A percentile compares a stretch with the other conserved stretches of the same genome.
Conservation (phyloP, 2,888 invertebrate species). For the Deilephila porcellus region DNA sequence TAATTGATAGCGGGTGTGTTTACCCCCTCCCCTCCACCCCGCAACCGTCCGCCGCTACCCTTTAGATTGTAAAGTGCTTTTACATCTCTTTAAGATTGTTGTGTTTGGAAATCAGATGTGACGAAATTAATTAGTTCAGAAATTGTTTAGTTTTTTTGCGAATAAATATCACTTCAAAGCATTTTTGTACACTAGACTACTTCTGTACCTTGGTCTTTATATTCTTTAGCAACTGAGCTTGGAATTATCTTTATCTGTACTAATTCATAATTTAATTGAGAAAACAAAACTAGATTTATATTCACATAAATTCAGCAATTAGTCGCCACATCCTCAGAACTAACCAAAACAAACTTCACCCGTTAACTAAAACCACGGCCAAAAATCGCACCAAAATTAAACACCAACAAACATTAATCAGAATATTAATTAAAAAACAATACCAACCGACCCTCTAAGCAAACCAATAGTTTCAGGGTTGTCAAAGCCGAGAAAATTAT, state of each 20-base stretch:
- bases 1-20: conserved; percentile 29
- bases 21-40: neutral
- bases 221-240: too few relatives aligned
- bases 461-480: neutral
- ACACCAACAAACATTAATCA: neutral
- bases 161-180: too few relatives aligned
- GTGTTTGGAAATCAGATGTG: neutral
- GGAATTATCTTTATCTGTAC: too few relatives aligned
- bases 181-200: too few relatives aligned
- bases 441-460: neutral
- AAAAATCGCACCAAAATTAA: too few relatives aligned
- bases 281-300: too few relatives aligned
- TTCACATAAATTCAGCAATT: too few relatives aligned
- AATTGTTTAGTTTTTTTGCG: neutral
- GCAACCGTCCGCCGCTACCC: neutral
- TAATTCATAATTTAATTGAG: too few relatives aligned
- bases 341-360: too few relatives aligned
- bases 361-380: too few relatives aligned
- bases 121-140: neutral
- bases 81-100: conserved; percentile 3
- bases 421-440: neutral
- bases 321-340: too few relatives aligned
- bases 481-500: neutral
- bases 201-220: too few relatives aligned
- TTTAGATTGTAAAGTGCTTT: conserved; percentile 20